A percentile compares a stretch with the other conserved stretches of the same genome.
phyloP scores from a whole-genome alignment of 2,888 invertebrate genomes.

The Tiliacea aurago region DNA sequence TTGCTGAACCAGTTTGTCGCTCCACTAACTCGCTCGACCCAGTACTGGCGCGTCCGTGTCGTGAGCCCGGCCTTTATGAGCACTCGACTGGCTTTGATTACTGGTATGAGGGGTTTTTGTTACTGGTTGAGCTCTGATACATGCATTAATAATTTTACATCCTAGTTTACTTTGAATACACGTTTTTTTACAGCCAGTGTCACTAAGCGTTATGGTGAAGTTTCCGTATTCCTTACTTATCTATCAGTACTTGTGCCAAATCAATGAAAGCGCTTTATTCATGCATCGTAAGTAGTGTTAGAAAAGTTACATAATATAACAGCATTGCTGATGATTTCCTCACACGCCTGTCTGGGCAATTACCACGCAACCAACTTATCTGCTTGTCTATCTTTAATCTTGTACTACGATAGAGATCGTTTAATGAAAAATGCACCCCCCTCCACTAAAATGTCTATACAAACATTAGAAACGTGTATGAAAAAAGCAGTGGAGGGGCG shows the following conservation, averaged over 20 bases:
- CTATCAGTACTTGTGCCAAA: neutral
- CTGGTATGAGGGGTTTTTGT: constrained; percentile 31
- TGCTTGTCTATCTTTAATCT: neutral
- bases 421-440: too few species aligned
- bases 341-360: neutral
- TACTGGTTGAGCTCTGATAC: constrained; percentile 30
- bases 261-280: neutral
- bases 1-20: constrained; percentile 45
- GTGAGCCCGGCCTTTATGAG: constrained; percentile 44
- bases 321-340: neutral
- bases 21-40: constrained; percentile 56
- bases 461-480: too few species aligned
- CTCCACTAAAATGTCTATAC: too few species aligned
- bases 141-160: neutral
- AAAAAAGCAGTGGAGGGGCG: too few species aligned
- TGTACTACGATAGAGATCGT: too few species aligned
- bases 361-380: neutral
- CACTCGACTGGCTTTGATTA: constrained; percentile 31
- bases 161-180: neutral
- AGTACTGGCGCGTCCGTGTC: constrained; percentile 43
- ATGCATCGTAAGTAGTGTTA: neutral
- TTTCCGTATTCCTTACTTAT: neutral
- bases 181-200: neutral
- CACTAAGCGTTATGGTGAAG: neutral
- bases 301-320: neutral